phyloP scores from a whole-genome alignment of 2,888 invertebrate genomes.

The Pristionchus japonicus region DNA sequence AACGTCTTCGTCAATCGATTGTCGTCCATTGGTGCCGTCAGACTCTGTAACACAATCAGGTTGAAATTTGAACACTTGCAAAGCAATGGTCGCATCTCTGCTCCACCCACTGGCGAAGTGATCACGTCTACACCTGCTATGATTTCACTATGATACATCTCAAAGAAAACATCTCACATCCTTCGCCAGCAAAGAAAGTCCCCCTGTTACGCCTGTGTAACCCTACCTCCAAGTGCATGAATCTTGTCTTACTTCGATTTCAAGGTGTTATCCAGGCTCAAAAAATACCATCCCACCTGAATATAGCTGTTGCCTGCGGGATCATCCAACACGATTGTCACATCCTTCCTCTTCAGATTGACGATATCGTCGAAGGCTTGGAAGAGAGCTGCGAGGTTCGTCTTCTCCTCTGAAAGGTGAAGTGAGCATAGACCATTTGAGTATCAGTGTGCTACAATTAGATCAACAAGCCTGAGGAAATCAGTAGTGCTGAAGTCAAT shows the following conservation, averaged over 20 bases:
- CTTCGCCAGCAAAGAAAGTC: too few species aligned
- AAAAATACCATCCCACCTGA: too few species aligned
- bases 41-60: constrained; percentile 57
- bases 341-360: constrained; percentile 57
- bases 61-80: not conserved
- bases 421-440: not conserved
- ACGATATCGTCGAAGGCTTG: constrained; percentile 42
- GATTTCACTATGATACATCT: not conserved
- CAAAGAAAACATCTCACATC: not conserved
- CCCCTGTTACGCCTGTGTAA: too few species aligned
- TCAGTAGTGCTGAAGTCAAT: too few species aligned
- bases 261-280: too few species aligned
- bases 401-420: constrained; percentile 34
- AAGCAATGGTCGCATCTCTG: not conserved
- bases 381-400: constrained; percentile 11
- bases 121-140: not conserved
- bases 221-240: too few species aligned
- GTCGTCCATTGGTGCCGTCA: constrained; percentile 76
- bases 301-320: constrained; percentile 97
- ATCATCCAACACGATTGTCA: constrained; percentile 91
- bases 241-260: too few species aligned
- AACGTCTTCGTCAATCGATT: constrained; percentile 82
- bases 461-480: not conserved
- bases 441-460: too few species aligned
- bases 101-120: not conserved